Evolutionary conservation across 1,140 invertebrate genomes (phyloP).

Genomic region (Teleogryllus occipitalis): DNA sequence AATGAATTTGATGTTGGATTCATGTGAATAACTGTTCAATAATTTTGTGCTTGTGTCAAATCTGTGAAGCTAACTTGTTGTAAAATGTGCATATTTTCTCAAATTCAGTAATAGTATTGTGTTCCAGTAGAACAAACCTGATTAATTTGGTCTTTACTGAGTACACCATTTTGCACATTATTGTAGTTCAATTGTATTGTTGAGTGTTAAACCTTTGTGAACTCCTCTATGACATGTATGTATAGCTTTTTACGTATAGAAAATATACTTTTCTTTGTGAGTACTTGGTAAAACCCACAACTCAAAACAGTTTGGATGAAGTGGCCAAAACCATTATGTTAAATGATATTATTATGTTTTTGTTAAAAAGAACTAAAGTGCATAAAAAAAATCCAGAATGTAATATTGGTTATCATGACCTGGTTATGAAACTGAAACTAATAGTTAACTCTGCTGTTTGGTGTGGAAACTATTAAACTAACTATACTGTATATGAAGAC

Average conservation of each 20-base stretch:
- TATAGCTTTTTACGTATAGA: background rate
- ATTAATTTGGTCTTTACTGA: background rate
- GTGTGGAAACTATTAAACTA: background rate
- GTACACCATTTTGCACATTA: background rate
- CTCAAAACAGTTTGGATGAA: background rate
- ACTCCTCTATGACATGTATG: background rate
- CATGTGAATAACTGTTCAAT: background rate
- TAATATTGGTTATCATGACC: background rate
- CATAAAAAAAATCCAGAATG: background rate
- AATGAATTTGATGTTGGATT: background rate
- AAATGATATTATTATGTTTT: background rate
- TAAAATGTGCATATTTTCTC: background rate
- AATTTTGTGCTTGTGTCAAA: background rate
- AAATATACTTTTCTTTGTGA: background rate
- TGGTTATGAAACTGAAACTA: background rate
- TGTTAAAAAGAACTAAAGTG: background rate
- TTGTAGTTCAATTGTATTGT: background rate
- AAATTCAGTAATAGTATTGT: background rate
- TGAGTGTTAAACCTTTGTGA: background rate
- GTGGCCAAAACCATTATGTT: background rate
- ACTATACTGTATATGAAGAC: constrained; percentile 1
- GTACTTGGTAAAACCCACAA: constrained; percentile 1
- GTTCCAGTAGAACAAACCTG: background rate
- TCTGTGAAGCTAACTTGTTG: background rate
- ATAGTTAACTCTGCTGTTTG: constrained; percentile 1